These are phyloP conservation scores for Dendrocopos noguchii DNA, from an alignment of 2,113 vertebrate genomes.

Conservation along the genomic window DNA sequence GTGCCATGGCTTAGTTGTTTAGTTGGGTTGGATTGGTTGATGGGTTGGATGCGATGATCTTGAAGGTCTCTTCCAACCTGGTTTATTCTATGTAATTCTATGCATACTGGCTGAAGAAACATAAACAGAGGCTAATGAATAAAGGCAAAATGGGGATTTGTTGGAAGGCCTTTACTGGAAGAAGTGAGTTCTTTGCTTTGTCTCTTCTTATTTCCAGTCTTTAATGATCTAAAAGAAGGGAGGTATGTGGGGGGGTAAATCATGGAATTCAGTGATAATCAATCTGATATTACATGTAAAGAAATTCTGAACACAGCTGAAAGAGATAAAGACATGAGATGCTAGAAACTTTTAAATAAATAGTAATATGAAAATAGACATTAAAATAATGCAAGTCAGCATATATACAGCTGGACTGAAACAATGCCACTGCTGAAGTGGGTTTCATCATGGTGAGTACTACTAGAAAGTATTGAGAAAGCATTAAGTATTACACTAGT, in stretches of 20 bases:
- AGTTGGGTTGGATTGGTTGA: no score
- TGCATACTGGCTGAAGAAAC: neutral
- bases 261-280: neutral
- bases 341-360: neutral
- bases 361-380: neutral
- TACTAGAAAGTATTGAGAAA: neutral
- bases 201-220: neutral
- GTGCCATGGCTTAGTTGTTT: no score
- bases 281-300: neutral
- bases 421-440: neutral
- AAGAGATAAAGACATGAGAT: neutral
- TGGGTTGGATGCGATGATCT: no score
- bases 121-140: neutral
- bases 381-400: neutral
- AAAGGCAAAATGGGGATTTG: constrained; percentile 4
- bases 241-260: no score
- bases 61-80: no score
- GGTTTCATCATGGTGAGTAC: neutral
- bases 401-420: neutral
- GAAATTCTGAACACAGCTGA: neutral
- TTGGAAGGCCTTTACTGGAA: neutral
- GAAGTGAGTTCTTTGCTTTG: neutral
- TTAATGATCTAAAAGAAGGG: neutral
- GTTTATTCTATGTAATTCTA: no score
- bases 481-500: neutral